Percentiles rank a stretch among this genome's conserved stretches.
phyloP scores from a whole-genome alignment of 2,113 vertebrate species.

The Craseonycteris thonglongyai region DNA sequence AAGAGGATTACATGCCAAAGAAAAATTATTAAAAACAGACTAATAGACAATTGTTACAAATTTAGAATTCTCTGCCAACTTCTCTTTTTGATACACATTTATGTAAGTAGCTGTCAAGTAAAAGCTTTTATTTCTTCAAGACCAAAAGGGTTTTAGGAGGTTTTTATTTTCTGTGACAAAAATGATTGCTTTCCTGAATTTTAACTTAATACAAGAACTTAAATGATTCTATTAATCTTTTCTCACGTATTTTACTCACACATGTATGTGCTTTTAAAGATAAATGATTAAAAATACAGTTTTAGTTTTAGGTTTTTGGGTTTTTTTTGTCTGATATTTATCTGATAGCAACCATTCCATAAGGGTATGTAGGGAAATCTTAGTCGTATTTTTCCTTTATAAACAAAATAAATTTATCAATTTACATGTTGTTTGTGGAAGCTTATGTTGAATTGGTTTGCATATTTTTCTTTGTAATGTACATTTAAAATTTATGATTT shows the following conservation, averaged over 20 bases:
- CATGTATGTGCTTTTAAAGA: conserved; percentile 61
- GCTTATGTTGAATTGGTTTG: neutral
- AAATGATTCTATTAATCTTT: conserved; percentile 72
- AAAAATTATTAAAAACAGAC: conserved; percentile 88
- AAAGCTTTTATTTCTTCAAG: conserved; percentile 67
- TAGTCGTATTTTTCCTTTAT: neutral
- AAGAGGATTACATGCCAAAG: conserved; percentile 86
- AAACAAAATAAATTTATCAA: conserved; percentile 36
- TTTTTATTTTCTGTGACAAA: conserved; percentile 67
- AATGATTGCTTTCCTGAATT: conserved; percentile 66
- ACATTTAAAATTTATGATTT: conserved; percentile 27
- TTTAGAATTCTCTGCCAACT: conserved; percentile 74
- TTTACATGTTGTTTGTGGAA: neutral
- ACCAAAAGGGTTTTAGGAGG: conserved; percentile 65
- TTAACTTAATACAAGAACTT: conserved; percentile 68
- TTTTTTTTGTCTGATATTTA: neutral
- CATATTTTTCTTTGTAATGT: neutral
- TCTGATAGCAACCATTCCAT: neutral
- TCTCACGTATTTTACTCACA: conserved; percentile 66
- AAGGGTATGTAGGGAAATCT: neutral
- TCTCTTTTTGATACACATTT: conserved; percentile 70
- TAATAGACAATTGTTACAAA: conserved; percentile 83
- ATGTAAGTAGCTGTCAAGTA: conserved; percentile 58
- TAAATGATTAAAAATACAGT: conserved; percentile 54
- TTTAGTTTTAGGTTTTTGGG: conserved; percentile 34